Base-by-base conservation (phyloP, 1,140 invertebrate genomes). In the Sinonovacula constricta region DNA sequence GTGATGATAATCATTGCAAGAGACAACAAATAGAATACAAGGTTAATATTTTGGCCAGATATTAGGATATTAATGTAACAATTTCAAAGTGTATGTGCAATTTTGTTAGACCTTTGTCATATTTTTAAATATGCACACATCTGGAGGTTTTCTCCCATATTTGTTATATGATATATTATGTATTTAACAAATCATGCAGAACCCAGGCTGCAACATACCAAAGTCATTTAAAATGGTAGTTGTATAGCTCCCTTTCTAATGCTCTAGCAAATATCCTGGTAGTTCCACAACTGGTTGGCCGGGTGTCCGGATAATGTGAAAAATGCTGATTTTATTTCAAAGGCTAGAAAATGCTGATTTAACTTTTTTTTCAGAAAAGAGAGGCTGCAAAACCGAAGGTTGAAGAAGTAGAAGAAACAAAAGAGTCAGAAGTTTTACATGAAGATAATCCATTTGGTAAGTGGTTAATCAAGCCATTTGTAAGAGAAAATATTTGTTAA, bases 401-500 rank as follows among this genome's bases (percentile, higher is more conserved):
- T n/a, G 90, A 72, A 78, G 83, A 85, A 28, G 79, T 92, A 1
- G 91, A 92, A 22, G 93, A 93, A 49, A 90, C 91, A 66, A 79
- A 92, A 14, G 91, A 92, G n/a, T 93, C 93, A 71, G 93, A 93
- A 63, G 91, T 93, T 26, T 68, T 97, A 15, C 97, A 98, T 86
- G 95, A 96, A 86, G 95, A 96, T 57, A 99, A 99, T 91, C 94
- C 97, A 74, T 99, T 96, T 96, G 97, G 97, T 94, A 93, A 93
- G 87, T 90, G 39, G 3, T 36, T n/a, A 36, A 49, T n/a, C n/a
- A n/a, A n/a, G n/a, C n/a, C n/a, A n/a, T n/a, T n/a, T n/a, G n/a
- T n/a, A n/a, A n/a, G n/a, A n/a, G n/a, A n/a, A 59, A 33, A 66
- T 30, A 30, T 65, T 54, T 53, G 45, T 60, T 60, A n/a, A 30